Percentiles rank a stretch among this genome's conserved stretches.
Conservation (phyloP, 1,140 invertebrate genomes). For the Euborellia annulipes region DNA sequence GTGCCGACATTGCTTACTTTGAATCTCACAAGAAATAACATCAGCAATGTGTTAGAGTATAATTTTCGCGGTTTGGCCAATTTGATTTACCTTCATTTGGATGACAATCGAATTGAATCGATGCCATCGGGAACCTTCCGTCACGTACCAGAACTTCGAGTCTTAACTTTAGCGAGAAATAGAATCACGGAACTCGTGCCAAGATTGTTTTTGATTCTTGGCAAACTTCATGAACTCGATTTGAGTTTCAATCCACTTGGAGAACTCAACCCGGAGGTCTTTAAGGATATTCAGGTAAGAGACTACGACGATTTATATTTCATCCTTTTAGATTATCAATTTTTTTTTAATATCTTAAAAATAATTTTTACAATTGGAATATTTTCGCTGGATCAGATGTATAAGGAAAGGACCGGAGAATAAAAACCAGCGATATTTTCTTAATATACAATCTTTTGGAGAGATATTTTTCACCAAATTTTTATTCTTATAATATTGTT, state of each 20-base stretch:
- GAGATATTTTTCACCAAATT: too few relatives aligned
- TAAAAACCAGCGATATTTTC: too few relatives aligned
- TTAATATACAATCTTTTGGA: too few relatives aligned
- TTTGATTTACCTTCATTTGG: conserved; percentile 29
- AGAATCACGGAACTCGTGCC: conserved; percentile 46
- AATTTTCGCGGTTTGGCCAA: conserved; percentile 27
- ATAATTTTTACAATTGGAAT: too few relatives aligned
- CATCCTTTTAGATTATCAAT: too few relatives aligned
- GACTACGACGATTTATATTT: too few relatives aligned
- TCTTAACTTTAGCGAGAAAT: conserved; percentile 53
- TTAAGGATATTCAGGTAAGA: conserved; percentile 50
- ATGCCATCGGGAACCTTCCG: conserved; percentile 53
- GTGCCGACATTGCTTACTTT: conserved; percentile 46
- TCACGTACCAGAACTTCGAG: conserved; percentile 41
- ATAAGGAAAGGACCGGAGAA: too few relatives aligned
- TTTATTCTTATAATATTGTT: too few relatives aligned
- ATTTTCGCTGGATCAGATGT: too few relatives aligned
- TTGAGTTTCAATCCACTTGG: conserved; percentile 54
- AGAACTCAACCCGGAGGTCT: conserved; percentile 55
- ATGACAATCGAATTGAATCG: conserved; percentile 31
- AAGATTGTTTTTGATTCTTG: conserved; percentile 46
- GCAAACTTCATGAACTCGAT: conserved; percentile 49
- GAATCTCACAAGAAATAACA: conserved; percentile 59
- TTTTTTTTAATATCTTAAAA: too few relatives aligned
- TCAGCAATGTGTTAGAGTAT: conserved; percentile 33